Conservation (phyloP, 2,888 invertebrate genomes). For the Dolomedes plantarius region DNA sequence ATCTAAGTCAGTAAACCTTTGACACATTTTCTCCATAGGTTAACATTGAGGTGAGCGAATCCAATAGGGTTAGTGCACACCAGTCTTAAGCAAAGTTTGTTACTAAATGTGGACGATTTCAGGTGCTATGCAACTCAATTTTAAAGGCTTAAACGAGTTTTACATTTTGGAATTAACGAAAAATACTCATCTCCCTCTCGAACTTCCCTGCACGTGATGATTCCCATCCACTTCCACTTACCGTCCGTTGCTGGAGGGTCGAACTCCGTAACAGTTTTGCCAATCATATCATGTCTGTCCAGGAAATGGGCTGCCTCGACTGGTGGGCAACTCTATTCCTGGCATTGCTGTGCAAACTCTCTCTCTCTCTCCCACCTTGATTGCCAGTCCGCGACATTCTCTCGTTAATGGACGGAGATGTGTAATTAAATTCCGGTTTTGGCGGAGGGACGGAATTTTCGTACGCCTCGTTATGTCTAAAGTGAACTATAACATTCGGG, state of each 20-base stretch:
- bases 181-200: no score
- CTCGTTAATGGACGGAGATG: slow-evolving; percentile 36
- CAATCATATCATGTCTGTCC: neutral
- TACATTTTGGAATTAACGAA: no score
- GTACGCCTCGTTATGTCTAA: neutral
- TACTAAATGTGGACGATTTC: no score
- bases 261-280: neutral
- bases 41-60: no score
- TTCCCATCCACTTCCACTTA: neutral
- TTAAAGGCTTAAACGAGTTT: no score
- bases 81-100: no score
- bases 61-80: no score
- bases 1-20: no score
- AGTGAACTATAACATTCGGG: neutral
- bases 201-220: neutral
- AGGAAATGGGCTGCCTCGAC: slow-evolving; percentile 19
- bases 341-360: slow-evolving; percentile 8
- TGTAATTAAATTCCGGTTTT: slow-evolving; percentile 61
- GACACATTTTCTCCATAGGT: no score
- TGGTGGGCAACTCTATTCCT: neutral
- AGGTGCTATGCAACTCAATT: no score
- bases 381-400: slow-evolving; percentile 31
- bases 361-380: slow-evolving; percentile 27
- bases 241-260: neutral
- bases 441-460: slow-evolving; percentile 3